phyloP scores from a whole-genome alignment of 2,888 invertebrate species.

The Dolichopus griseipennis region DNA sequence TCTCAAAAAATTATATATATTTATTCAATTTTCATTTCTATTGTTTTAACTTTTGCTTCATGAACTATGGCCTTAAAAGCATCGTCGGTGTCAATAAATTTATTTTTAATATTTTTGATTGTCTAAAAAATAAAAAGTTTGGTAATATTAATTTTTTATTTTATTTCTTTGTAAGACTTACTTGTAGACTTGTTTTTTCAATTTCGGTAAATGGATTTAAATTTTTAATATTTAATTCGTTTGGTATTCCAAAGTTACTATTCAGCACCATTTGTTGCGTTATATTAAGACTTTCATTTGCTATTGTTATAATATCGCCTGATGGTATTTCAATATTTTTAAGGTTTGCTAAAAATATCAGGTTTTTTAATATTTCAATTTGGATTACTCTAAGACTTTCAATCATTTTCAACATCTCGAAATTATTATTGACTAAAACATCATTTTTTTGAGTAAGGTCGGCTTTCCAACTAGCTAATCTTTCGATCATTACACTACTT shows the following conservation, averaged over 20 bases:
- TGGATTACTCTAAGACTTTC: constrained; percentile 43
- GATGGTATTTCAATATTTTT: constrained; percentile 39
- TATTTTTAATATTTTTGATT: constrained; percentile 37
- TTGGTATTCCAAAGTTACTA: constrained; percentile 42
- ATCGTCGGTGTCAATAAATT: constrained; percentile 40
- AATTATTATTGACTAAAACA: constrained; percentile 38
- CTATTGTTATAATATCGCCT: constrained; percentile 38
- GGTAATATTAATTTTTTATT: too few relatives aligned
- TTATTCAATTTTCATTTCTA: too few relatives aligned
- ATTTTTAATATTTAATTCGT: constrained; percentile 32
- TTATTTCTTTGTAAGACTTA: constrained; percentile 18
- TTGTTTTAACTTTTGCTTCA: too few relatives aligned
- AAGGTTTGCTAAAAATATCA: constrained; percentile 40
- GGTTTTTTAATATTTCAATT: constrained; percentile 38
- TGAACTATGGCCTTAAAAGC: constrained; percentile 40
- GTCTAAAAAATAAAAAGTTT: constrained; percentile 26
- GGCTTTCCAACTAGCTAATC: constrained; percentile 79
- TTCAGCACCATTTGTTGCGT: constrained; percentile 41
- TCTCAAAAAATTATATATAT: too few relatives aligned
- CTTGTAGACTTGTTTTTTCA: constrained; percentile 38
- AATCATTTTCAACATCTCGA: constrained; percentile 34
- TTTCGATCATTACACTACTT: constrained; percentile 89
- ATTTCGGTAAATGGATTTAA: constrained; percentile 37
- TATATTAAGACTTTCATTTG: constrained; percentile 41
- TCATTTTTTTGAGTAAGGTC: constrained; percentile 54